These are phyloP conservation scores for Chromis chromis DNA, from an alignment of 2,797 vertebrate genomes.

Conservation along the genomic window DNA sequence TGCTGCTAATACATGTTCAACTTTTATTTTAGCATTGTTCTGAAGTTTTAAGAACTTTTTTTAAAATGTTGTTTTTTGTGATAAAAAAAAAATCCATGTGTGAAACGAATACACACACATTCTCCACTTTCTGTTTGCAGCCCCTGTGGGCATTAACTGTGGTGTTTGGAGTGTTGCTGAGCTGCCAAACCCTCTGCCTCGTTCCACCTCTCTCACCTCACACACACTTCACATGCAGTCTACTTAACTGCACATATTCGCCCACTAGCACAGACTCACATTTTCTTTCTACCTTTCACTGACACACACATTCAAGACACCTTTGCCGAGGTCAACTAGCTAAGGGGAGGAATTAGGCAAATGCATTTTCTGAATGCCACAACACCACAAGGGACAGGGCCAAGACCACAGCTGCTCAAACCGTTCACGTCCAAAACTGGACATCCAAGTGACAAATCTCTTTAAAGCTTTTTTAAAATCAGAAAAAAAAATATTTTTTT, in stretches of 20 bases:
- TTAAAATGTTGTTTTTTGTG: not conserved
- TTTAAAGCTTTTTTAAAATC: slow-evolving; percentile 1
- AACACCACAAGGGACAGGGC: slow-evolving; percentile 31
- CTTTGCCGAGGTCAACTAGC: slow-evolving; percentile 51
- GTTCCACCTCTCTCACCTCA: slow-evolving; percentile 31
- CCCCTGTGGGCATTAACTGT: slow-evolving; percentile 13
- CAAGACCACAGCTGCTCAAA: slow-evolving; percentile 50
- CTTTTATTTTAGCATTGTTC: too few species aligned
- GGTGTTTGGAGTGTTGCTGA: slow-evolving; percentile 46
- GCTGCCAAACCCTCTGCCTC: slow-evolving; percentile 36
- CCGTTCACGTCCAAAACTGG: slow-evolving; percentile 44
- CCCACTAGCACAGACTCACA: slow-evolving; percentile 22
- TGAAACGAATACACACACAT: not conserved
- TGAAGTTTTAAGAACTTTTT: too few species aligned
- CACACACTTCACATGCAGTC: slow-evolving; percentile 20
- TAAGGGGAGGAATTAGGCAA: slow-evolving; percentile 60
- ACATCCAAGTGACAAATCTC: slow-evolving; percentile 19
- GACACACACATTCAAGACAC: slow-evolving; percentile 9
- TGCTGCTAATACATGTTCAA: too few species aligned
- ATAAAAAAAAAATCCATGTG: not conserved
- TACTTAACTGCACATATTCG: not conserved
- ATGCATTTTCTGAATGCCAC: slow-evolving; percentile 41
- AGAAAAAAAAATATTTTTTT: not conserved
- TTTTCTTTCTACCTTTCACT: slow-evolving; percentile 9
- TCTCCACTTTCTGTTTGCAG: not conserved